Percentiles rank a stretch among this genome's conserved stretches.
These are phyloP conservation scores for Nebria salina DNA, from an alignment of 2,888 invertebrate species.

Conservation along the genomic window DNA sequence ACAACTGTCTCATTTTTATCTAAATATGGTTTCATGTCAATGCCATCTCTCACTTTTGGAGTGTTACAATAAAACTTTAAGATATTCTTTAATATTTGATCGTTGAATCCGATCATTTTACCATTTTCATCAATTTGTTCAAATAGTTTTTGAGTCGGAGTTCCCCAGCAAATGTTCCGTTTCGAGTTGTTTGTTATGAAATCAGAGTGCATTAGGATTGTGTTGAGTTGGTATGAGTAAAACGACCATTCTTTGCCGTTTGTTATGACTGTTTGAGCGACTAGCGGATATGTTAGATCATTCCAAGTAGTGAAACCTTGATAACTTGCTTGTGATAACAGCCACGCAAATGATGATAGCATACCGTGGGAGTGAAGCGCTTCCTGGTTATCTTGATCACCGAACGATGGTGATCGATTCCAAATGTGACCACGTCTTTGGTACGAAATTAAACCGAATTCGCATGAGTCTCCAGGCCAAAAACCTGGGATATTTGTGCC, in stretches of 20 bases:
- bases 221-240: slow-evolving; percentile 93
- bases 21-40: slow-evolving; percentile 77
- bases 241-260: slow-evolving; percentile 90
- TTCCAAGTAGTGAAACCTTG: slow-evolving; percentile 91
- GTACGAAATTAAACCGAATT: slow-evolving; percentile 82
- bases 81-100: slow-evolving; percentile 77
- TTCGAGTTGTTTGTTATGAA: slow-evolving; percentile 72
- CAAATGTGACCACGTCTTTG: slow-evolving; percentile 73
- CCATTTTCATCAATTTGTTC: slow-evolving; percentile 75
- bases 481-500: slow-evolving; percentile 82
- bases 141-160: slow-evolving; percentile 76
- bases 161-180: slow-evolving; percentile 84
- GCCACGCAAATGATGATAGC: slow-evolving; percentile 82
- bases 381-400: slow-evolving; percentile 69
- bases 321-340: slow-evolving; percentile 80
- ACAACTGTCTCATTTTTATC: slow-evolving; percentile 67
- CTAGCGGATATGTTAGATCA: slow-evolving; percentile 90
- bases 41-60: slow-evolving; percentile 69
- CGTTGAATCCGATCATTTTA: slow-evolving; percentile 81
- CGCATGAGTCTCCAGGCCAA: slow-evolving; percentile 83
- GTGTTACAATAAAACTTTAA: slow-evolving; percentile 78
- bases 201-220: slow-evolving; percentile 73
- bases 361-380: slow-evolving; percentile 80
- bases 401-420: slow-evolving; percentile 63
- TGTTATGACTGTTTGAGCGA: slow-evolving; percentile 87